Percentiles rank a stretch among this genome's conserved stretches.
These are phyloP conservation scores for Jaculus jaculus DNA, from an alignment of 2,113 vertebrate species.

Conservation along the genomic window DNA sequence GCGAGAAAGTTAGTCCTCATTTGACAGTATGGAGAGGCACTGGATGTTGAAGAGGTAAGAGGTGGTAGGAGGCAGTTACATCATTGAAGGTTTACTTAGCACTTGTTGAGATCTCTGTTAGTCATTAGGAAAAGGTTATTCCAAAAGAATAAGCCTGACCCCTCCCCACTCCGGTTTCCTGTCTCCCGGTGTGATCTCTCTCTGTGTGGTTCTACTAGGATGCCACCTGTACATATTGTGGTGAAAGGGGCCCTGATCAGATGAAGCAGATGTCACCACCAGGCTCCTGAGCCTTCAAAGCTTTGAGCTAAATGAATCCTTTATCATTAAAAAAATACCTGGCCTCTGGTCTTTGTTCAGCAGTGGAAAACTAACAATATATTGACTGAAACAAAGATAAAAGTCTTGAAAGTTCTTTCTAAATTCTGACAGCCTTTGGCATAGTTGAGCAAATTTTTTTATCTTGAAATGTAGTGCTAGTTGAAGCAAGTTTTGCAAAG, in stretches of 20 bases:
- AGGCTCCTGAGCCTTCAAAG: neutral
- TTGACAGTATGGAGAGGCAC: neutral
- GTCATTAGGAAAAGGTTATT: neutral
- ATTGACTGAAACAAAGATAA: neutral
- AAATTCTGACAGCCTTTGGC: neutral
- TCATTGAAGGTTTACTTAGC: neutral
- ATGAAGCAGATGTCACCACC: too few relatives aligned
- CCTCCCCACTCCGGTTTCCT: neutral
- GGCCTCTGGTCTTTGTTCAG: neutral
- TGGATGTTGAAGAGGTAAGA: neutral
- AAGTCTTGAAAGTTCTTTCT: neutral
- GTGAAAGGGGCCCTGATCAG: neutral
- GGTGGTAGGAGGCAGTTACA: neutral
- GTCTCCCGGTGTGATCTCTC: neutral
- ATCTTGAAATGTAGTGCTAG: neutral
- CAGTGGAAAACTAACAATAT: neutral
- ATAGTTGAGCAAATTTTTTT: neutral
- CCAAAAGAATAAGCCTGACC: neutral
- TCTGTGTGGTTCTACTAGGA: too few relatives aligned
- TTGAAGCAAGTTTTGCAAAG: neutral
- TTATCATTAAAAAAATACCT: neutral
- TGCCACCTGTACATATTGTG: neutral
- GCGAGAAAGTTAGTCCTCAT: neutral
- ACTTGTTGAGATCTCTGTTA: neutral
- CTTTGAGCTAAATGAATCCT: neutral